These are phyloP conservation scores for Setophaga petechia DNA, from an alignment of 2,113 vertebrate genomes.

Conservation along the genomic window DNA sequence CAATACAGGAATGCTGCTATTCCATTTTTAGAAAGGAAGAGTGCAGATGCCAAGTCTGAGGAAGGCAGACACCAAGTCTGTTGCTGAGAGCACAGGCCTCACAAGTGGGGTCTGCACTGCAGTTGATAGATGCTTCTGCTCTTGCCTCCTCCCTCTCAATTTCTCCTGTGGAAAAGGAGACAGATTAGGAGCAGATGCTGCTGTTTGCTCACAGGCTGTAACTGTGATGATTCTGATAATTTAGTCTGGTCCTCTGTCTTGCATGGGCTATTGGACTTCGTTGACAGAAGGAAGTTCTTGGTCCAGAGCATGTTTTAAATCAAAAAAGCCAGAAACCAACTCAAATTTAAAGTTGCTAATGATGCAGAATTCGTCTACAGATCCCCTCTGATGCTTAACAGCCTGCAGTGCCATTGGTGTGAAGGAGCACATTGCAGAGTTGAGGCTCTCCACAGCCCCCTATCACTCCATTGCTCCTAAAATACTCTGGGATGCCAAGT, in stretches of 20 bases:
- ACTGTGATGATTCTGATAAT: slow-evolving; percentile 1
- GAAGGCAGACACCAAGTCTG: not conserved
- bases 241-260: not conserved
- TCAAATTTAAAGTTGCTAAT: not conserved
- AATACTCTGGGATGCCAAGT: not conserved
- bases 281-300: not conserved
- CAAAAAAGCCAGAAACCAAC: not conserved
- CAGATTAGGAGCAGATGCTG: slow-evolving; percentile 44
- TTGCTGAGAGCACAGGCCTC: not conserved
- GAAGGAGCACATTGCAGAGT: not conserved
- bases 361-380: not conserved
- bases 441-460: not conserved
- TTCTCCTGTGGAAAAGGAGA: slow-evolving; percentile 1
- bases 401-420: not conserved
- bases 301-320: not conserved
- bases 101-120: not conserved
- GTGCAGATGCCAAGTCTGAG: not conserved
- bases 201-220: slow-evolving; percentile 34
- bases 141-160: not conserved
- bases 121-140: not conserved
- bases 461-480: not conserved
- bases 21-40: not conserved
- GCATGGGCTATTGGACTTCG: not conserved
- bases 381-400: not conserved
- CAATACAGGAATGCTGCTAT: not conserved